Evolutionary conservation across 2,797 vertebrate species (phyloP), one percentile per base, ranked within the genome.

Genomic region (Botia almorhae): DNA sequence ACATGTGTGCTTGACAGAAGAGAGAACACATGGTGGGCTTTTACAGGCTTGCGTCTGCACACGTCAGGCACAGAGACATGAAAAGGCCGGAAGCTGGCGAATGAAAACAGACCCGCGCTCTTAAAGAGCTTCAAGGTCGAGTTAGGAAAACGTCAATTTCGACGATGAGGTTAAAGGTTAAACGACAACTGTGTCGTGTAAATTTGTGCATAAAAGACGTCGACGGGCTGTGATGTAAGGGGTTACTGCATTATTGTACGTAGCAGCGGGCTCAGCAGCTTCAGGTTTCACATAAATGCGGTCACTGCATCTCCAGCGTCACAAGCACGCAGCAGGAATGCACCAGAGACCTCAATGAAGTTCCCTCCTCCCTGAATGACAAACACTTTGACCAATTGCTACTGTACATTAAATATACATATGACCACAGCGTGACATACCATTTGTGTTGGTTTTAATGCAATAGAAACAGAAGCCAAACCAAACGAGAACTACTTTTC

Each of bases 391-490:
- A 71, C 78, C 56, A 81, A 79, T 14, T 60, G 75, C 68, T 82
- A 68, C 74, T 73, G 14, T 46, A 50, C 48, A 60, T 29, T 74
- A 70, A 72, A 39, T 36, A 16, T 5, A 21, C 12, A 87, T 84
- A 88, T 85, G 81, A 69, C 65, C 73, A 72, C 16, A 61, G 23
- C 3, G 48, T 63, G 64, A 76, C 11, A 72, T 81, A 85, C 82
- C 85, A 87, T 61, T 61, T 13, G 87, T 89, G 87, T 85, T 83
- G 84, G 85, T 74, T 82, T 88, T 83, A 83, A 85, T 81, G 85
- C 8, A 58, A 58, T 33, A 33, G 33, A 33, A 33, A 33, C 33
- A 2, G 33, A 33, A 33, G 33, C 33, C 4, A 33, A 33, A 33
- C 33, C 33, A 33, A 33, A 33, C 3, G 33, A 33, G 33, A 33